phyloP scores from a whole-genome alignment of 37 sponge, comb jelly and placozoan species.

The Aplysina aerophoba region DNA sequence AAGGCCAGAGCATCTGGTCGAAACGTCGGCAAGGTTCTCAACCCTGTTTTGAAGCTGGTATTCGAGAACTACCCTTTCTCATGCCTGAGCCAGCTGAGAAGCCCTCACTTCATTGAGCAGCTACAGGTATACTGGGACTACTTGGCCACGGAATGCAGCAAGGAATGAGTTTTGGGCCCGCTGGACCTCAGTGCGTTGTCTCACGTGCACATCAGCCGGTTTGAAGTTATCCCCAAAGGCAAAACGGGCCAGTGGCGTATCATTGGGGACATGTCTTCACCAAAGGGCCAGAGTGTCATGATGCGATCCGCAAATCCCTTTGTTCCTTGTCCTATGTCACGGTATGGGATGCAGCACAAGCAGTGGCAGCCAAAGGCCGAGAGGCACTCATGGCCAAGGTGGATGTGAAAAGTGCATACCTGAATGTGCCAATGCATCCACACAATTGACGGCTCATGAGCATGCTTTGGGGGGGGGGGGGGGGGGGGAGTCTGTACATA shows the following conservation, averaged over 20 bases:
- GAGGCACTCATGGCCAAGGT: conserved; percentile 31
- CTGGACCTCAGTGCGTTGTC: background rate
- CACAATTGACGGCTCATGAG: conserved; percentile 1
- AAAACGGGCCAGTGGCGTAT: conserved; percentile 5
- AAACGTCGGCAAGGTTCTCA: too few relatives aligned
- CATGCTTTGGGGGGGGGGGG: conserved; percentile 33
- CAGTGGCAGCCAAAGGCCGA: background rate
- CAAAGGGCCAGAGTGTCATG: conserved; percentile 22
- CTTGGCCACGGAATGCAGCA: conserved; percentile 5
- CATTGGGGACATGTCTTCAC: conserved; percentile 18
- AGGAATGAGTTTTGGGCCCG: conserved; percentile 15
- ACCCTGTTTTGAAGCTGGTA: too few relatives aligned
- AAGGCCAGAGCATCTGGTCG: too few relatives aligned
- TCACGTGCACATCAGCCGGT: background rate
- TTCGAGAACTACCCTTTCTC: too few relatives aligned
- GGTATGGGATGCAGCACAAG: background rate
- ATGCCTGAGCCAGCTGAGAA: too few relatives aligned
- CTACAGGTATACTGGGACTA: background rate
- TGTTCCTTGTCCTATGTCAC: background rate
- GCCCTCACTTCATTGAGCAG: too few relatives aligned
- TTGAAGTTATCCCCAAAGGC: conserved; percentile 26
- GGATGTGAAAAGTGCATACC: conserved; percentile 8
- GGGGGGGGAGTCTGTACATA: conserved; percentile 15
- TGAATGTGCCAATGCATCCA: conserved; percentile 24
- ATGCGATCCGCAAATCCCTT: background rate